Evolutionary conservation across 1,140 invertebrate genomes (phyloP), one percentile per base, ranked within the genome.

Genomic region (Drosophila arizonae): DNA sequence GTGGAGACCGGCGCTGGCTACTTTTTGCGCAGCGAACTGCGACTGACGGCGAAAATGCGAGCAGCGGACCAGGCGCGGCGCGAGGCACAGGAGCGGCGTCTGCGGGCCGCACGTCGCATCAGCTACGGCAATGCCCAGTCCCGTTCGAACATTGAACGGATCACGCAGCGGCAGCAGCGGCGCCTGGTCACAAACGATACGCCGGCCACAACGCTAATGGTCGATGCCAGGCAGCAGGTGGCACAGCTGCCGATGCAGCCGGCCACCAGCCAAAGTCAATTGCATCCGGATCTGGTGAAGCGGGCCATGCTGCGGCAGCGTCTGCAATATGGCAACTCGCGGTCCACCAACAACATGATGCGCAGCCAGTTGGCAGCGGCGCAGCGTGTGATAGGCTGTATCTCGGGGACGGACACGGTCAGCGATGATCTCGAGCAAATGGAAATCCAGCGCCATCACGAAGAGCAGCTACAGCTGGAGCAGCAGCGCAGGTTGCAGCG

Each of bases 81-180:
- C 2, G 76, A 79, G 6, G 81, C 73, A 0, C 52, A 58, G 28
- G 81, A 86, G 2, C 67, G 87, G 0, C 70, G 90, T 15, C 67
- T 81, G 1, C 68, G 76, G n/a, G 72, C 81, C 1, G 79, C 74
- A n/a, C 87, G 84, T 4, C 79, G 88, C 8, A 90, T 89, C 17
- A 86, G 71, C 28, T 90, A 90, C 15, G 89, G 89, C 21, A 90
- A 90, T 46, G 74, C 72, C 9, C 79, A 81, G 48, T 90, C 89
- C 0, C 72, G 75, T 5, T 76, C 79, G 26, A 90, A 90, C 57
- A 54, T 82, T n/a, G 57, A 82, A 36, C 85, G 89, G 10, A 57
- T 81, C 3, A 13, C 17, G 13, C 58, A 61, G 55, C 28, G 62
- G 9, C 70, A 48, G 2, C 56, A 58, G 48, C 69, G 71, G 4